Base-by-base conservation (phyloP, 2,113 vertebrate genomes). In the Crotalus horridus region DNA sequence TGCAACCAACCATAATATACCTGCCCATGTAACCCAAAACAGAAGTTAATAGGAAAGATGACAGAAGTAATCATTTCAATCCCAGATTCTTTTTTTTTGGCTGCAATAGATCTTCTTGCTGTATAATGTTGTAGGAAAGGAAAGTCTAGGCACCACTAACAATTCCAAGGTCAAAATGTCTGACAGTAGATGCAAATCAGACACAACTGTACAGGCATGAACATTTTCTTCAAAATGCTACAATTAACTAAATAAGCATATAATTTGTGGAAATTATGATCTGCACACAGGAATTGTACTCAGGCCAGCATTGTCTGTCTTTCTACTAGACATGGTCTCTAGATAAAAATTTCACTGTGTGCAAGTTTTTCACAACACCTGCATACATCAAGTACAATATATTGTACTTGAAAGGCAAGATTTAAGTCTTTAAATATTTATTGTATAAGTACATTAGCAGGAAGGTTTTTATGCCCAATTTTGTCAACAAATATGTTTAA, bases 341-440 rank as follows among this genome's bases (percentile, higher is more conserved):
- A 81, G n/a, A 81, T 81, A 43, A 39, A 81, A 81, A 43, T 33
- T 33, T 81, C 74, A 81, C 33, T 81, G 33, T 39, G 21, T 23
- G 26, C 21, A 1, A 21, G 12, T 94, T 20, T 54, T 96, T 94
- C 90, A 46, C 3, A 92, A 90, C 88, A 95, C 20, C 92, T 92
- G 54, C 15, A 90, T 20, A 86, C 39, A 94, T 89, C 85, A 94
- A 92, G 85, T 64, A 88, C 3, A 91, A 56, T 33, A 93, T 24
- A 92, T 21, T 89, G 48, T 58, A 94, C 51, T 64, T 56, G 58
- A 95, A 95, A 91, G 90, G 93, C 92, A 95, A 90, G 95, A 94
- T 91, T 56, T 55, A 93, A 94, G 92, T 94, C 58, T 90, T 96
- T 96, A 96, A 96, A 96, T 95, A 97, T 95, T 97, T 95, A 97